A percentile compares a stretch with the other conserved stretches of the same genome.
Conservation (phyloP, 2,888 invertebrate species). For the Odiellus spinosus region DNA sequence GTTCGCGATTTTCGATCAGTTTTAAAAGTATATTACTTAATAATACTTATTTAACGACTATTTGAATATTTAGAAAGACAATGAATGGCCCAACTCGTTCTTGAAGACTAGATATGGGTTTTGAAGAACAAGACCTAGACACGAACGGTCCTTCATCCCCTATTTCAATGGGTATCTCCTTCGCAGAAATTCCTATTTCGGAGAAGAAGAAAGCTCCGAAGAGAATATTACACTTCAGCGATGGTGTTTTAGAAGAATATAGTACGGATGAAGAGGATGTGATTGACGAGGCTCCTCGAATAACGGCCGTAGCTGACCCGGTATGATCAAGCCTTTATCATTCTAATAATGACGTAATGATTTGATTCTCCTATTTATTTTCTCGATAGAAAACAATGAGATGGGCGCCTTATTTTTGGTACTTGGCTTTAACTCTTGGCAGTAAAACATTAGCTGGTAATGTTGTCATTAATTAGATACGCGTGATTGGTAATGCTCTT, state of each 20-base stretch:
- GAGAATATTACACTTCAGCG: constrained; percentile 16
- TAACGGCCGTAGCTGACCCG: neutral
- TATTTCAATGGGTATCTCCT: too few relatives aligned
- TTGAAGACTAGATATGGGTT: too few relatives aligned
- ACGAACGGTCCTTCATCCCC: too few relatives aligned
- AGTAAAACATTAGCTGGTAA: constrained; percentile 12
- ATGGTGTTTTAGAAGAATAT: constrained; percentile 18
- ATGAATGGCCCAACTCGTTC: too few relatives aligned
- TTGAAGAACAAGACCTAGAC: too few relatives aligned
- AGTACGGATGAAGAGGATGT: constrained; percentile 11
- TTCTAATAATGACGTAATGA: neutral
- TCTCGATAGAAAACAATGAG: constrained; percentile 1
- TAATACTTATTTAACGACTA: too few relatives aligned
- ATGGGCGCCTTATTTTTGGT: constrained; percentile 16
- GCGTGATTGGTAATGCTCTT: too few relatives aligned
- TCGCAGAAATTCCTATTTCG: too few relatives aligned
- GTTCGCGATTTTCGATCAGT: too few relatives aligned
- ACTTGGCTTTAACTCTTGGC: constrained; percentile 10
- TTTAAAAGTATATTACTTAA: too few relatives aligned
- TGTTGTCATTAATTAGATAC: too few relatives aligned
- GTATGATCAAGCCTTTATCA: neutral
- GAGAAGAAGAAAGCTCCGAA: constrained; percentile 12
- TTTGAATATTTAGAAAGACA: too few relatives aligned
- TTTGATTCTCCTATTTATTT: neutral
- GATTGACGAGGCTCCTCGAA: neutral